Percentiles rank a stretch among this genome's conserved stretches.
These are phyloP conservation scores for Podarcis lilfordi DNA, from an alignment of 2,797 vertebrate genomes.

Conservation along the genomic window DNA sequence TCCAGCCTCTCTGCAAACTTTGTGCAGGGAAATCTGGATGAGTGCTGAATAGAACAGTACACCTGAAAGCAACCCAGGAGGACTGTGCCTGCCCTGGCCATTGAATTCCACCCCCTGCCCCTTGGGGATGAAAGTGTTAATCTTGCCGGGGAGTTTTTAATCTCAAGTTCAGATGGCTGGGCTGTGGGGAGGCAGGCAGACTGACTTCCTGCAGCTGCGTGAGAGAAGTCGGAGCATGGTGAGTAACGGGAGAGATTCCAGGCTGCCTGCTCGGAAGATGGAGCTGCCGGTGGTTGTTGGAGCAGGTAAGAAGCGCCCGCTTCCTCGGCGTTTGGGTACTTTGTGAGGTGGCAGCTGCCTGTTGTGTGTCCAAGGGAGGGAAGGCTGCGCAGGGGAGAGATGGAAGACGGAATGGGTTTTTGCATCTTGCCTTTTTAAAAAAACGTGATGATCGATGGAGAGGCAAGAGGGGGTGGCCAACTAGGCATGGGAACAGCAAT, in stretches of 20 bases:
- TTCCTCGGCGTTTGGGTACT: background rate
- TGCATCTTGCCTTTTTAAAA: background rate
- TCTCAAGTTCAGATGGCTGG: conserved; percentile 5
- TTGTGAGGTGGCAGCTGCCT: too few species aligned
- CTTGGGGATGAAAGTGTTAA: conserved; percentile 30
- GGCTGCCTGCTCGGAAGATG: background rate
- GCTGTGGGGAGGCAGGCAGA: background rate
- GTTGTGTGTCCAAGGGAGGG: background rate
- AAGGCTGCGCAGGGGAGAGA: too few species aligned
- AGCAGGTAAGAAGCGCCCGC: background rate
- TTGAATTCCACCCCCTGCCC: background rate
- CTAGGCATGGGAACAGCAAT: too few species aligned
- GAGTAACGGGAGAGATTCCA: background rate
- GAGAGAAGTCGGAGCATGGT: background rate
- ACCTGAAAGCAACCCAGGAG: too few species aligned
- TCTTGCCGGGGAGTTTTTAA: background rate
- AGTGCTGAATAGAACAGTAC: too few species aligned
- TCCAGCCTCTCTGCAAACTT: too few species aligned
- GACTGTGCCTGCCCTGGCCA: too few species aligned
- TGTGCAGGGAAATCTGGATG: too few species aligned
- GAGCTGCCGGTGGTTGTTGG: too few species aligned
- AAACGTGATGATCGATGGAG: background rate
- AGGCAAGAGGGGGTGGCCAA: background rate
- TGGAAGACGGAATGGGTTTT: background rate
- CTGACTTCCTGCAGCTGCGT: conserved; percentile 14